Conservation (phyloP, 2,888 invertebrate genomes). For the Dasysyrphus tricinctus region DNA sequence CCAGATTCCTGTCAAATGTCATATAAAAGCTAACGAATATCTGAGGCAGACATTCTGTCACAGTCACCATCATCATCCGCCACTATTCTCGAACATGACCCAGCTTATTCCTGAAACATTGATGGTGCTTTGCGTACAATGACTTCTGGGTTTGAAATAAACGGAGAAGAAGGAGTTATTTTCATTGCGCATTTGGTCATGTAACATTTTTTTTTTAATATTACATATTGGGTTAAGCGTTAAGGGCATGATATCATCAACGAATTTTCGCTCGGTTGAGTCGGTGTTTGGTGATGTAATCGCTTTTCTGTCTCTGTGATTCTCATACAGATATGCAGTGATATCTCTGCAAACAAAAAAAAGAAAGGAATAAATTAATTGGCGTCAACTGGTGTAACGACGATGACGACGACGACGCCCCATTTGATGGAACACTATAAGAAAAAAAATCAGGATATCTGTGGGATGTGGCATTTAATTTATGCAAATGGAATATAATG, state of each 20-base stretch:
- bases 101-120: background rate
- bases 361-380: conserved; percentile 20
- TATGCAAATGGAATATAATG: conserved; percentile 41
- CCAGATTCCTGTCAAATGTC: conserved; percentile 32
- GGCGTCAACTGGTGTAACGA: conserved; percentile 38
- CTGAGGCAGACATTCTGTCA: conserved; percentile 28
- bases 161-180: conserved; percentile 21
- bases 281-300: conserved; percentile 20
- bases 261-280: conserved; percentile 8
- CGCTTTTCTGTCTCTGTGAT: conserved; percentile 16
- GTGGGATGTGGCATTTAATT: conserved; percentile 19
- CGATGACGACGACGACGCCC: background rate
- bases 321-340: conserved; percentile 1
- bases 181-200: background rate
- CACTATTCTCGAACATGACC: background rate
- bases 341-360: background rate
- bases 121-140: background rate
- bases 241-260: conserved; percentile 37
- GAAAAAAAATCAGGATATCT: background rate
- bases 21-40: background rate
- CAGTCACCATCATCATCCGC: conserved; percentile 13
- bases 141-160: conserved; percentile 2
- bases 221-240: conserved; percentile 23
- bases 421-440: background rate
- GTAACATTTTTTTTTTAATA: background rate